Evolutionary conservation across 2,888 invertebrate genomes (phyloP).

Genomic region (Lithosia quadra): DNA sequence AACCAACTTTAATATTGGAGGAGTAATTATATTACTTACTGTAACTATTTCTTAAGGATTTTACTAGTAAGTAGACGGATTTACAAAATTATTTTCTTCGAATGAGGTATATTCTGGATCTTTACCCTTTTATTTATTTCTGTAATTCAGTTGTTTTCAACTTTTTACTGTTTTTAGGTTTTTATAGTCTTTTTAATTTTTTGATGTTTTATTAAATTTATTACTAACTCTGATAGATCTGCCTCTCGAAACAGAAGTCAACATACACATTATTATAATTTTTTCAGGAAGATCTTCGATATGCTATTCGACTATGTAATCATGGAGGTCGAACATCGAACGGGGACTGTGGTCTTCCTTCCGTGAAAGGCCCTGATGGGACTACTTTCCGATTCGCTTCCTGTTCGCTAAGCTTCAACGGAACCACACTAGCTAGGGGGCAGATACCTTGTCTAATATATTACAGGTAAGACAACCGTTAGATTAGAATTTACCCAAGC

Average conservation of each 20-base stretch:
- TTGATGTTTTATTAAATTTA: too few species aligned
- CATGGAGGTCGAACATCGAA: conserved; percentile 97
- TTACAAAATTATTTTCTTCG: too few species aligned
- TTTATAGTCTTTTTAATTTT: too few species aligned
- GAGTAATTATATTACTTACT: too few species aligned
- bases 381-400: conserved; percentile 96
- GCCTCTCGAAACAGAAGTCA: neutral
- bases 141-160: too few species aligned
- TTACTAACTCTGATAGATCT: neutral
- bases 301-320: conserved; percentile 95
- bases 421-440: conserved; percentile 97
- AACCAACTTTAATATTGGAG: too few species aligned
- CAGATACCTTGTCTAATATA: conserved; percentile 98
- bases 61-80: too few species aligned
- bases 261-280: neutral
- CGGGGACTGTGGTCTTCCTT: conserved; percentile 96
- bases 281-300: conserved; percentile 92
- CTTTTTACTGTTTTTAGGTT: too few species aligned
- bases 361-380: conserved; percentile 97
- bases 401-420: conserved; percentile 97
- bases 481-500: too few species aligned
- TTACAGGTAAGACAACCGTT: conserved; percentile 88
- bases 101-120: too few species aligned
- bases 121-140: too few species aligned
- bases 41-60: too few species aligned